Percentiles rank a stretch among this genome's conserved stretches.
These are phyloP conservation scores for Anguilla anguilla DNA, from an alignment of 2,797 vertebrate genomes.

Conservation along the genomic window DNA sequence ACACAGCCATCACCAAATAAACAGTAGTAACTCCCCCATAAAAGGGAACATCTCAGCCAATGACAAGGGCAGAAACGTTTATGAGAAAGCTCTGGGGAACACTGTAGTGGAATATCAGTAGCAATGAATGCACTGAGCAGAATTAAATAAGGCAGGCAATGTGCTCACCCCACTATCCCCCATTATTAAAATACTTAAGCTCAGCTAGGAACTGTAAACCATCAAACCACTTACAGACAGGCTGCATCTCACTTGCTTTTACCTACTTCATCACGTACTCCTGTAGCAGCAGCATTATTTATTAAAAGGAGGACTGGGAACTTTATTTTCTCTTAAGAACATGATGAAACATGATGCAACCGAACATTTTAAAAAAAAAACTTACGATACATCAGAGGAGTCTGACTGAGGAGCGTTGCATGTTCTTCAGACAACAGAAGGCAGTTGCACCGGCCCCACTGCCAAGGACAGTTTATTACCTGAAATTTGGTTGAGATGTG, in stretches of 20 bases:
- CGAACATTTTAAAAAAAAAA: not conserved
- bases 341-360: not conserved
- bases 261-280: not conserved
- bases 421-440: not conserved
- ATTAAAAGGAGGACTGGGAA: not conserved
- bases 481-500: not conserved
- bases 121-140: not conserved
- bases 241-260: not conserved
- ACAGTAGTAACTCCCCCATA: too few relatives aligned
- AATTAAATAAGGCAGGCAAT: not conserved
- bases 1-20: too few relatives aligned
- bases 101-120: too few relatives aligned
- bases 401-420: not conserved
- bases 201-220: not conserved
- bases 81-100: too few relatives aligned
- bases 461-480: not conserved
- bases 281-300: not conserved
- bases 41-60: too few relatives aligned
- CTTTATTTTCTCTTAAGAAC: not conserved
- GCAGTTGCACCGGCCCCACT: not conserved
- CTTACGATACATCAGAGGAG: not conserved
- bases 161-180: too few relatives aligned
- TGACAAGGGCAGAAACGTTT: too few relatives aligned
- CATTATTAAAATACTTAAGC: not conserved
- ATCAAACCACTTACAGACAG: not conserved